These are phyloP conservation scores for Drosophila merina DNA, from an alignment of 2,888 invertebrate genomes.

Conservation along the genomic window DNA sequence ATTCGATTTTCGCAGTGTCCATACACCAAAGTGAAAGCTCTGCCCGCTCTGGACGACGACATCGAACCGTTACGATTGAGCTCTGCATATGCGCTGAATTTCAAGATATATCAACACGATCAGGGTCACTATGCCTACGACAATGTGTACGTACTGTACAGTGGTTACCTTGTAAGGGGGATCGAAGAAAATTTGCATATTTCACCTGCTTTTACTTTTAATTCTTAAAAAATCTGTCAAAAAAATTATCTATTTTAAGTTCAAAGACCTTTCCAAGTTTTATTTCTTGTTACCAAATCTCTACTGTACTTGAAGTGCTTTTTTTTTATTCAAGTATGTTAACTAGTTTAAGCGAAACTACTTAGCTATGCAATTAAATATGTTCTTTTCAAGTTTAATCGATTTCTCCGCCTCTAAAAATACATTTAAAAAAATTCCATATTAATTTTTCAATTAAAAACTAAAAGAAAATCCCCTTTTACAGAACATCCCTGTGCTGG, in stretches of 20 bases:
- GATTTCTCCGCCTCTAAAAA: constrained; percentile 38
- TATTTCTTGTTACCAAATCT: not conserved
- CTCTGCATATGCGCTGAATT: constrained; percentile 85
- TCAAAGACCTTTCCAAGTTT: not conserved
- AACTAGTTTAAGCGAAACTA: constrained; percentile 36
- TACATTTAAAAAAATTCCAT: not conserved
- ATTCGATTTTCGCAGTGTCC: constrained; percentile 86
- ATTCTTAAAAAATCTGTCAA: not conserved
- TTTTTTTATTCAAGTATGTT: not conserved
- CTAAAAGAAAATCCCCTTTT: not conserved
- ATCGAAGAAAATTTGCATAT: not conserved
- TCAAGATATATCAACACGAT: constrained; percentile 86
- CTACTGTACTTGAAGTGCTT: not conserved
- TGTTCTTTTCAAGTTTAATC: constrained; percentile 19
- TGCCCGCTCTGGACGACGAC: constrained; percentile 47
- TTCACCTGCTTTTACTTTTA: not conserved
- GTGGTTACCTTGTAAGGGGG: not conserved
- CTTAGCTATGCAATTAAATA: constrained; percentile 22
- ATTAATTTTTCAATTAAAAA: not conserved
- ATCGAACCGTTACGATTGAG: constrained; percentile 84
- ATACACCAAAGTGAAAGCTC: constrained; percentile 85
- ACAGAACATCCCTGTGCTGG: constrained; percentile 86
- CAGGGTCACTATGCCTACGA: constrained; percentile 84
- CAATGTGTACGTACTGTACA: constrained; percentile 78
- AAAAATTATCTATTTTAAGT: not conserved